A percentile compares a stretch with the other conserved stretches of the same genome.
phyloP scores from a whole-genome alignment of 2,888 invertebrate genomes.

The Drosophila multiciliata region DNA sequence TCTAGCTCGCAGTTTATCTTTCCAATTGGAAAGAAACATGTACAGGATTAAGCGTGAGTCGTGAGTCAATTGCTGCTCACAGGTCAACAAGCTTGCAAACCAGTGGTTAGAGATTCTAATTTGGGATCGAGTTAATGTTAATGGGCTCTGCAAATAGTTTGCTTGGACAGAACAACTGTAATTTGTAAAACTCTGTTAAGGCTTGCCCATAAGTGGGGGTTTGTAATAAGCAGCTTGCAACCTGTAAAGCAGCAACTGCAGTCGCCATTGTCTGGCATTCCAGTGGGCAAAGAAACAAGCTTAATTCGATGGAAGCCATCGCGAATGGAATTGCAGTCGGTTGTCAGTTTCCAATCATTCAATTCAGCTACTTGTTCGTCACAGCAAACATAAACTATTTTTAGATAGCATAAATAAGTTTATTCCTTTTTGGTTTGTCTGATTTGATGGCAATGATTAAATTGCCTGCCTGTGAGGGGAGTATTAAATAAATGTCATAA shows the following conservation, averaged over 20 bases:
- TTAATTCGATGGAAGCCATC: conserved; percentile 24
- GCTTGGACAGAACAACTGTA: conserved; percentile 44
- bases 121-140: background rate
- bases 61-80: conserved; percentile 13
- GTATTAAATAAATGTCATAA: background rate
- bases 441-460: background rate
- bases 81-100: conserved; percentile 9
- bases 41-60: background rate
- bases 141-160: conserved; percentile 1
- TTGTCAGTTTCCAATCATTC: conserved; percentile 44
- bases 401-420: conserved; percentile 50
- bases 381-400: conserved; percentile 59
- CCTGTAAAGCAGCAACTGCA: conserved; percentile 7
- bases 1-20: background rate
- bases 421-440: background rate
- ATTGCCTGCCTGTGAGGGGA: background rate
- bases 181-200: conserved; percentile 38
- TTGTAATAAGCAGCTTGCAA: conserved; percentile 55
- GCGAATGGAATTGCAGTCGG: conserved; percentile 13
- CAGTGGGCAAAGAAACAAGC: conserved; percentile 32
- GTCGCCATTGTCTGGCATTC: conserved; percentile 53
- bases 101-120: conserved; percentile 7
- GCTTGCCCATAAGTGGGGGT: conserved; percentile 56
- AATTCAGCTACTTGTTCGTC: conserved; percentile 14
- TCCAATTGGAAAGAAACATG: background rate